Percentiles rank a stretch among this genome's conserved stretches.
Conservation (phyloP, 2,888 invertebrate genomes). For the Celastrina argiolus region DNA sequence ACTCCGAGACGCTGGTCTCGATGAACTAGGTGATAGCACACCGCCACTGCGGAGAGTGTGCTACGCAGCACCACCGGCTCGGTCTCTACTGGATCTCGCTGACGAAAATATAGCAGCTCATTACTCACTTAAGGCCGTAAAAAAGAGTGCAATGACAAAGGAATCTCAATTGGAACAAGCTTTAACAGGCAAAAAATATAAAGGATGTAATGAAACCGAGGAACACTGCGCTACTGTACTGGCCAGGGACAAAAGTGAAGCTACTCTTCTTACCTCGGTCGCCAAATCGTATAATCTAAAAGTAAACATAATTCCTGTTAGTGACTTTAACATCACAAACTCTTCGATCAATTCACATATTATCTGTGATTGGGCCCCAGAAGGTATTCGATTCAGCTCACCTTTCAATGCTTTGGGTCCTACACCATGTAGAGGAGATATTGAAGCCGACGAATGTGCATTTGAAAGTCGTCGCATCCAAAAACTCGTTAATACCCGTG, state of each 20-base stretch:
- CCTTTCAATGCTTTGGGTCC: slow-evolving; percentile 43
- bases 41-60: slow-evolving; percentile 51
- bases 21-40: slow-evolving; percentile 51
- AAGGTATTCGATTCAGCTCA: slow-evolving; percentile 30
- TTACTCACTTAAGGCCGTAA: slow-evolving; percentile 37
- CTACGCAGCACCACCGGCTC: slow-evolving; percentile 39
- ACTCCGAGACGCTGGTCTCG: slow-evolving; percentile 52
- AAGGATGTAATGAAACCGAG: neutral
- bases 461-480: slow-evolving; percentile 59
- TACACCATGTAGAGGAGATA: slow-evolving; percentile 46
- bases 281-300: slow-evolving; percentile 39
- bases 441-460: slow-evolving; percentile 42
- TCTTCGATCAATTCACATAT: slow-evolving; percentile 30
- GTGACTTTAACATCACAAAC: slow-evolving; percentile 29
- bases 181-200: neutral
- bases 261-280: slow-evolving; percentile 39
- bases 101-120: slow-evolving; percentile 38
- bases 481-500: slow-evolving; percentile 52
- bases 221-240: slow-evolving; percentile 45
- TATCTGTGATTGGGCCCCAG: slow-evolving; percentile 47
- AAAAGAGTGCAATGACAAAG: neutral
- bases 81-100: slow-evolving; percentile 54
- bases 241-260: slow-evolving; percentile 45
- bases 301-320: slow-evolving; percentile 39
- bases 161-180: slow-evolving; percentile 4